Evolutionary conservation across 92 coral and sea anemone species (phyloP).

Genomic region (Zoanthus solanderi): DNA sequence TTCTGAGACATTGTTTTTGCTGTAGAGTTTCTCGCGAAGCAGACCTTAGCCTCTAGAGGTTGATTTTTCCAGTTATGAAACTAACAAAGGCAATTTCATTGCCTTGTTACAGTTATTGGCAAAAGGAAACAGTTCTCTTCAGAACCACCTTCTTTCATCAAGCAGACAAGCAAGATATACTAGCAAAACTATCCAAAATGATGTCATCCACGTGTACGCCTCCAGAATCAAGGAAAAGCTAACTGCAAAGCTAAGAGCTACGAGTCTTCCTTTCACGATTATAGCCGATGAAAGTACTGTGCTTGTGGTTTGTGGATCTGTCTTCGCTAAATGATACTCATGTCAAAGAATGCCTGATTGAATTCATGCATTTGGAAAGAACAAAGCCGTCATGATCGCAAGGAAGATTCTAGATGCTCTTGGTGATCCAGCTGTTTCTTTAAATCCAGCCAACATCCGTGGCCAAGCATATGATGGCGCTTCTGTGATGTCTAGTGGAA

Average conservation of each 20-base stretch:
- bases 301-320: conserved; percentile 50
- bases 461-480: conserved; percentile 58
- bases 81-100: conserved; percentile 60
- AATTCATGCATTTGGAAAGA: conserved; percentile 40
- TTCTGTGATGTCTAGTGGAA: conserved; percentile 55
- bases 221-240: conserved; percentile 36
- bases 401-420: no score
- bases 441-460: conserved; percentile 49
- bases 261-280: conserved; percentile 33
- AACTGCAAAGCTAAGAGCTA: conserved; percentile 44
- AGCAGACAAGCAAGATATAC: conserved; percentile 53
- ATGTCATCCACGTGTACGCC: conserved; percentile 54
- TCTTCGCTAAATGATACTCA: conserved; percentile 57
- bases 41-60: conserved; percentile 57
- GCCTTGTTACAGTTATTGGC: conserved; percentile 57
- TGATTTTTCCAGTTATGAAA: conserved; percentile 44
- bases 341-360: conserved; percentile 54
- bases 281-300: conserved; percentile 55
- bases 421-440: conserved; percentile 34
- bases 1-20: no score
- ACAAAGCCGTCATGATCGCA: background rate
- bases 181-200: conserved; percentile 69
- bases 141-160: conserved; percentile 54
- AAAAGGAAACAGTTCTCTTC: conserved; percentile 52
- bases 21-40: no score